Percentiles rank a stretch among this genome's conserved stretches.
These are phyloP conservation scores for Sterrhoptilus dennistouni DNA, from an alignment of 2,113 vertebrate genomes.

Conservation along the genomic window DNA sequence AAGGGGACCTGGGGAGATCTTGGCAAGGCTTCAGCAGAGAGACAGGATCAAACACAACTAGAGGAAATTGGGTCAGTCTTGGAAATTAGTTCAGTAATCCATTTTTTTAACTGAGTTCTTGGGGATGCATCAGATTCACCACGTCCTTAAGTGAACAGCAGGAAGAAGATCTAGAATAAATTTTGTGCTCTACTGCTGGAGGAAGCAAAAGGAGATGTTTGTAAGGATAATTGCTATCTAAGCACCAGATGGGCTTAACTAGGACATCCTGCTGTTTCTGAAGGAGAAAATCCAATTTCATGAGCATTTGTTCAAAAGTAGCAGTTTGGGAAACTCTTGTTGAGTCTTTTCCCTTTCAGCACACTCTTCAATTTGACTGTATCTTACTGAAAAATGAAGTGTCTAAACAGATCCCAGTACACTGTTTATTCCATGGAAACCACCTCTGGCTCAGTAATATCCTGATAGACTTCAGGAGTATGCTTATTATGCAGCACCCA, in stretches of 20 bases:
- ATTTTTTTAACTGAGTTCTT: neutral
- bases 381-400: neutral
- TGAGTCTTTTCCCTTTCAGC: neutral
- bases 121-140: neutral
- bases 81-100: neutral
- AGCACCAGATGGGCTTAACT: neutral
- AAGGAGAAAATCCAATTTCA: neutral
- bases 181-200: neutral
- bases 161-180: neutral
- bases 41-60: neutral
- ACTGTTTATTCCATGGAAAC: neutral
- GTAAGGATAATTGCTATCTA: neutral
- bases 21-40: neutral
- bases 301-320: neutral
- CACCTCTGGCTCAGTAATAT: neutral
- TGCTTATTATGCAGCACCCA: neutral
- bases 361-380: neutral
- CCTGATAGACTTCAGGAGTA: neutral
- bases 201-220: neutral
- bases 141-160: neutral
- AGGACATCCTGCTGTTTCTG: neutral
- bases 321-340: neutral
- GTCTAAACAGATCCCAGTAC: neutral
- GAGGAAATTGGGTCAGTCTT: neutral
- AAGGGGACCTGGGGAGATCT: neutral